Evolutionary conservation across 2,888 invertebrate genomes (phyloP), one percentile per base, ranked within the genome.

Genomic region (Sceliomorpha sp.): DNA sequence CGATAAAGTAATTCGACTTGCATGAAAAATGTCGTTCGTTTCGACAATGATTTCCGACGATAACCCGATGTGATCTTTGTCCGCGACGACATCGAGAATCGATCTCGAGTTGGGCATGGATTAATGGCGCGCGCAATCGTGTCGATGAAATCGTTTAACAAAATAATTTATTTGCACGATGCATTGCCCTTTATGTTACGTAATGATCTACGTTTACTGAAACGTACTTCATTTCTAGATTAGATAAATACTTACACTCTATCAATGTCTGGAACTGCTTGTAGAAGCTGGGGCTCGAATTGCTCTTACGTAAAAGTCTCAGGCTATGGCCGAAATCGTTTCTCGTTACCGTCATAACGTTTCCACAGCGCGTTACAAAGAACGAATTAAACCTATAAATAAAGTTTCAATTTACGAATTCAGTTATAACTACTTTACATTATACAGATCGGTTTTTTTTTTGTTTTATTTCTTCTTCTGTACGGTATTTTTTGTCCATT

Each of bases 181-280:
- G 62, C 62, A 48, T 55, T 55, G 42, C 40, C 40, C 48, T 40
- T 42, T 13, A 6, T 7, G 17, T 56, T 56, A 50, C n/a, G 12
- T 44, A 63, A 63, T 17, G 32, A 40, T 36, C 36, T 29, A 32
- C 26, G 36, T 31, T 47, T 27, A 15, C 40, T 42, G 31, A 48
- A 45, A 42, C 50, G 27, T 36, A 31, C 34, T 48, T 31, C 37
- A 39, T 60, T 60, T 62, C 48, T 17, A 50, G 64, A 56, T 64
- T 56, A 64, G 64, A 64, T 64, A 64, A 56, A 56, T 56, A 34
- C 50, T 36, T 29, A 14, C 31, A 42, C 50, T 64, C 48, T 44
- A 44, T 64, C 64, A 64, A 64, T 17, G 56, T 64, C 56, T 26
- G 44, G 29, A 47, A 34, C 48, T 26, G 34, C 37, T 12, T 13